Base-by-base conservation (phyloP, 2,797 vertebrate genomes). In the Tokudaia tokunoshimensis region DNA sequence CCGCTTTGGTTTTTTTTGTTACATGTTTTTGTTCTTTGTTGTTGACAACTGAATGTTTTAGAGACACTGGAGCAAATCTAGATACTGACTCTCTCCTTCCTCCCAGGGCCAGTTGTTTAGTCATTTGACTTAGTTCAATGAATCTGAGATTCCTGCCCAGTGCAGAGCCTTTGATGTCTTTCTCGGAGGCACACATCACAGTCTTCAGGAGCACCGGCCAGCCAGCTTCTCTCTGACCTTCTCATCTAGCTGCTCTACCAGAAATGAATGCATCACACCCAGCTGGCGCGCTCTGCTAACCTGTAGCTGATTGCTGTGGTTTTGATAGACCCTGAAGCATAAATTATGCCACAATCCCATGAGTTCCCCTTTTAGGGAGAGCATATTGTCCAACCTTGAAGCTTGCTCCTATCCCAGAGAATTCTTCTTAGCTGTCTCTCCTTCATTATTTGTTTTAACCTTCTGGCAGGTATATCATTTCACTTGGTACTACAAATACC, bases 231-330 rank as follows among this genome's bases (percentile, higher is more conserved):
- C 67, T 95, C 26, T 81, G 65, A 74, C 37, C 65, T 67, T 37
- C 65, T 59, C 65, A 91, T 76, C 65, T 75, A 74, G 47, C 57
- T 91, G 22, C 17, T 50, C 65, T 91, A 63, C 65, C 70, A 82
- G 37, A 47, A 50, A 89, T 24, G 14, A 50, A 89, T 24, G 14
- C 44, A 65, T 76, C 57, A 63, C 29, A 41, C 12, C 13, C 86
- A 82, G 57, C 55, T 29, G 41, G n/a, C 17, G 37, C 17, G 22
- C 26, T 47, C n/a, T 26, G 41, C 76, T 59, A 61, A 76, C 81
- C 72, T 47, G 10, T n/a, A 78, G 50, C 93, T 90, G 59, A 57
- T 84, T 75, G 57, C 31, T 94, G 47, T 90, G 44, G 57, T 94
- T 63, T 59, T 67, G 61, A 84, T 34, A 84, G 41, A 57, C 57